Evolutionary conservation across 2,888 invertebrate species (phyloP).

Genomic region (Gastracanthus pulcherrimus): DNA sequence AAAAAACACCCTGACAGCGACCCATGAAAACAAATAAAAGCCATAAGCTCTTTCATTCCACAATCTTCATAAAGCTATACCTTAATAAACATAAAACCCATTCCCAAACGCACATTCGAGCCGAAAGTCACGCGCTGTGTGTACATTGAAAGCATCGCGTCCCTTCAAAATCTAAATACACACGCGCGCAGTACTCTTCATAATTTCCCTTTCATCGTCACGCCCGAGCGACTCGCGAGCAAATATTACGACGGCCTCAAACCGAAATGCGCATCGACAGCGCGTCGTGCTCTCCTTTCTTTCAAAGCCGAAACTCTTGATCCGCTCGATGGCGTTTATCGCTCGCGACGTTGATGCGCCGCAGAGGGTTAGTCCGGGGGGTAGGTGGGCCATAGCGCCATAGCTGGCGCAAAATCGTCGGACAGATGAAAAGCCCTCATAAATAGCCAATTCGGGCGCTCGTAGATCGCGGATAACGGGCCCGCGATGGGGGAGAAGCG

Average conservation of each 20-base stretch:
- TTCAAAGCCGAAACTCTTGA: not conserved
- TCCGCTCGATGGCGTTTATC: too few species aligned
- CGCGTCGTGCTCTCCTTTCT: not conserved
- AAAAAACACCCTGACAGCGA: not conserved
- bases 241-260: not conserved
- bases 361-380: too few species aligned
- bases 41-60: not conserved
- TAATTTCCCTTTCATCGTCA: conserved; percentile 28
- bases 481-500: conserved; percentile 22
- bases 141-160: too few species aligned
- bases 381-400: too few species aligned
- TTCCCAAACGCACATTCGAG: not conserved
- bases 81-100: not conserved
- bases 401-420: conserved; percentile 34
- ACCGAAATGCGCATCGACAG: conserved; percentile 13
- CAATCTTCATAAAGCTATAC: not conserved
- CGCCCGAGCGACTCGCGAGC: not conserved
- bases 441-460: conserved; percentile 71
- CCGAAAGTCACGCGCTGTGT: too few species aligned
- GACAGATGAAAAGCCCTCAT: conserved; percentile 59
- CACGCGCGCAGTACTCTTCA: not conserved
- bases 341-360: too few species aligned
- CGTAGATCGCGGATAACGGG: conserved; percentile 68
- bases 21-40: not conserved
- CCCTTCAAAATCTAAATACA: not conserved